phyloP scores from a whole-genome alignment of 2,797 vertebrate genomes.

The Coluber constrictor region DNA sequence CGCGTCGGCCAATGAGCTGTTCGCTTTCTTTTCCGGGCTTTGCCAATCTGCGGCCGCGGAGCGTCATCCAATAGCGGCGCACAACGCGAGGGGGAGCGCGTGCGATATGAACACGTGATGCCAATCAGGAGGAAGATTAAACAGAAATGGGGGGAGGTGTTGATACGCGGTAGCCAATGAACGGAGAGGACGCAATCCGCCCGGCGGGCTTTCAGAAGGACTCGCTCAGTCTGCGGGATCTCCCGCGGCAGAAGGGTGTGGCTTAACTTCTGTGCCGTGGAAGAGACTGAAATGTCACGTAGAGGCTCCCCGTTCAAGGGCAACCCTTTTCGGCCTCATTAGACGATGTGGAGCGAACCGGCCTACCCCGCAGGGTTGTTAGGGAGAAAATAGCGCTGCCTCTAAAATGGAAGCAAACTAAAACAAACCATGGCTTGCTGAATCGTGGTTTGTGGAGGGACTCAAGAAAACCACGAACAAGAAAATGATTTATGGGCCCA shows the following conservation, averaged over 20 bases:
- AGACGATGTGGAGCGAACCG: background rate
- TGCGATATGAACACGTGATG: background rate
- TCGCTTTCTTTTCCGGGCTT: background rate
- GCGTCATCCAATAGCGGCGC: background rate
- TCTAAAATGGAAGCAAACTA: background rate
- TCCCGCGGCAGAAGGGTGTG: rapidly evolving
- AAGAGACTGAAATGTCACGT: background rate
- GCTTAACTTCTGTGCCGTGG: rapidly evolving
- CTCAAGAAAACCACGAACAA: rapidly evolving
- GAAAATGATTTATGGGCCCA: background rate
- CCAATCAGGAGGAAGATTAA: background rate
- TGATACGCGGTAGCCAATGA: background rate
- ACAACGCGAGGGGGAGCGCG: background rate
- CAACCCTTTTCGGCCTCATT: rapidly evolving
- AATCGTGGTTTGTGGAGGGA: background rate
- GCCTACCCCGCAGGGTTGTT: background rate
- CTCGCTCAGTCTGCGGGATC: rapidly evolving
- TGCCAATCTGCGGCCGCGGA: background rate
- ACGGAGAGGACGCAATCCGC: background rate
- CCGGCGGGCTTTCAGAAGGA: background rate
- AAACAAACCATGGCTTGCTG: background rate
- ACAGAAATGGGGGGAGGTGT: background rate
- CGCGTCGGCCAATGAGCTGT: background rate
- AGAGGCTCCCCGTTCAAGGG: background rate
- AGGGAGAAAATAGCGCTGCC: background rate